These are phyloP conservation scores for Rhorus exstirpatorius DNA, from an alignment of 2,888 invertebrate species.

Conservation along the genomic window DNA sequence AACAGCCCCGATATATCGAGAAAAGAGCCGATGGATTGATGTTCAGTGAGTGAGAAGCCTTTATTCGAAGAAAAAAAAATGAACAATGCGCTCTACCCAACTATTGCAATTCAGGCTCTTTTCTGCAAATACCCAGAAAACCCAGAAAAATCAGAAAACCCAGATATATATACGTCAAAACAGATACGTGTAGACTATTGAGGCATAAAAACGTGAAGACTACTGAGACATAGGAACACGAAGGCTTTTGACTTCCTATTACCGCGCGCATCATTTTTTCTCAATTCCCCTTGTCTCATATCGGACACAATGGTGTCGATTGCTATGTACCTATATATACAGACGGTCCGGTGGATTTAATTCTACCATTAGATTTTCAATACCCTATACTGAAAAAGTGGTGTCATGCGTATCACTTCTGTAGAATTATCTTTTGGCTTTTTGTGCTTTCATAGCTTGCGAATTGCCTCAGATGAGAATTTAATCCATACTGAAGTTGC, in stretches of 20 bases:
- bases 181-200: background rate
- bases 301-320: background rate
- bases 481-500: too few species aligned
- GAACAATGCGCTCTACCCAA: conserved; percentile 9
- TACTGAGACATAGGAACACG: too few species aligned
- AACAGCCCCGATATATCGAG: conserved; percentile 31
- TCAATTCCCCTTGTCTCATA: background rate
- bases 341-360: too few species aligned
- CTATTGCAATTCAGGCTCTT: background rate
- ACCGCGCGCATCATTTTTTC: background rate
- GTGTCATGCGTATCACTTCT: too few species aligned
- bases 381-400: too few species aligned
- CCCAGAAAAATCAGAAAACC: background rate
- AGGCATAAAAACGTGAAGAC: too few species aligned
- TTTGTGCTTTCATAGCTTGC: too few species aligned
- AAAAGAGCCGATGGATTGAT: conserved; percentile 27
- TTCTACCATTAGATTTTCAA: too few species aligned
- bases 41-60: conserved; percentile 46
- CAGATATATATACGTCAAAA: background rate
- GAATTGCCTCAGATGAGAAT: too few species aligned
- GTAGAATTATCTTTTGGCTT: too few species aligned
- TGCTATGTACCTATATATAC: too few species aligned
- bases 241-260: background rate
- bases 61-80: background rate
- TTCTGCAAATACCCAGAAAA: background rate